phyloP scores from a whole-genome alignment of 2,888 invertebrate species.

The Dryocosmus kuriphilus region DNA sequence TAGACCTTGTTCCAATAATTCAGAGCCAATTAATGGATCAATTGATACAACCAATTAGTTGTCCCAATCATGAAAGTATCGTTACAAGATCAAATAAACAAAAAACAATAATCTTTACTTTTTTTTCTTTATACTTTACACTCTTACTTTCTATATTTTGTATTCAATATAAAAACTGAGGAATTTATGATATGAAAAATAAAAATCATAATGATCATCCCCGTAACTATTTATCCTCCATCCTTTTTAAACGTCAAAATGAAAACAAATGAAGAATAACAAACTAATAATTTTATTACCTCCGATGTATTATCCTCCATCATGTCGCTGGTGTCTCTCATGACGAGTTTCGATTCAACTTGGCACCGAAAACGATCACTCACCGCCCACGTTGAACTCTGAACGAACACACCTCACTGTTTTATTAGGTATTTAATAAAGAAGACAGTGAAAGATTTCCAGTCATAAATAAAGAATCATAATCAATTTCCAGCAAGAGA shows the following conservation, averaged over 20 bases:
- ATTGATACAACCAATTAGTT: background rate
- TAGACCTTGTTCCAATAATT: background rate
- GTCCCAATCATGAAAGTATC: background rate
- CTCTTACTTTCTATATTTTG: background rate
- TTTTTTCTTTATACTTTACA: background rate
- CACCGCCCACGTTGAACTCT: conserved; percentile 60
- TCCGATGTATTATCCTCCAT: conserved; percentile 73
- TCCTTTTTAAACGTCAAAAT: background rate
- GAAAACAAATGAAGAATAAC: background rate
- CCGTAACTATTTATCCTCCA: background rate
- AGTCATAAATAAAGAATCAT: background rate
- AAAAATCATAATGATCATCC: background rate
- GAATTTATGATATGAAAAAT: background rate
- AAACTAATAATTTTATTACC: conserved; percentile 59
- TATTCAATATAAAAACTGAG: background rate
- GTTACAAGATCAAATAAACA: background rate
- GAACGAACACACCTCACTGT: conserved; percentile 50
- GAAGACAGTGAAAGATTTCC: background rate
- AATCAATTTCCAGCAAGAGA: background rate
- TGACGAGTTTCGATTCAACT: conserved; percentile 61
- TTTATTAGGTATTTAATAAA: conserved; percentile 41
- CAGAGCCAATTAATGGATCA: background rate
- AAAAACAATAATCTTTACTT: background rate
- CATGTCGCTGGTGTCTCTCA: conserved; percentile 72
- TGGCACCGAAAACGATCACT: conserved; percentile 66